Percentiles rank a stretch among this genome's conserved stretches.
phyloP scores from a whole-genome alignment of 1,140 invertebrate species.

The Drosophila mauritiana region DNA sequence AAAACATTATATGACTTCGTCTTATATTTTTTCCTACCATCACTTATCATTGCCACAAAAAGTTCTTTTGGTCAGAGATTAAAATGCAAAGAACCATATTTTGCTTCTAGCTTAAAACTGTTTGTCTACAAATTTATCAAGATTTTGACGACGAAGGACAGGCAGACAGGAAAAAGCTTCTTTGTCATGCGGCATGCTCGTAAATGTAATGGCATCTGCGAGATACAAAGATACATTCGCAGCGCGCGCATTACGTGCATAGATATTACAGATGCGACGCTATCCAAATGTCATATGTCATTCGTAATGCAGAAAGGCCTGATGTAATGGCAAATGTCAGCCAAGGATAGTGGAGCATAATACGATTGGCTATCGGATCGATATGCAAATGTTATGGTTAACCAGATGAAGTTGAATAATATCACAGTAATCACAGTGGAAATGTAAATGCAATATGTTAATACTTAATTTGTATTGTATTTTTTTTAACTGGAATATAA shows the following conservation, averaged over 20 bases:
- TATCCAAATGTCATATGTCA: constrained; percentile 35
- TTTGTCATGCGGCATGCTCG: constrained; percentile 34
- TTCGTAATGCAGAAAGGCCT: constrained; percentile 22
- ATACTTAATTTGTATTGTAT: too few relatives aligned
- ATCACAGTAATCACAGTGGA: not conserved
- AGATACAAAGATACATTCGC: constrained; percentile 23
- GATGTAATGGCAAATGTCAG: constrained; percentile 37
- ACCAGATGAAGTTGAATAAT: not conserved
- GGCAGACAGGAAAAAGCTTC: constrained; percentile 26
- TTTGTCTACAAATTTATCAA: constrained; percentile 48
- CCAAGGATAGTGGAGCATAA: constrained; percentile 23
- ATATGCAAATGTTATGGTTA: constrained; percentile 11
- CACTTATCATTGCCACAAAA: too few relatives aligned
- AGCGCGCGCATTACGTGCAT: constrained; percentile 34
- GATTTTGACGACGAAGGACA: constrained; percentile 17
- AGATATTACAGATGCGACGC: constrained; percentile 41
- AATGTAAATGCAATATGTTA: too few relatives aligned
- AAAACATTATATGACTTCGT: too few relatives aligned
- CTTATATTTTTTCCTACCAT: too few relatives aligned
- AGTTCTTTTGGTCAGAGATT: constrained; percentile 26
- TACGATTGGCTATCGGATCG: constrained; percentile 4
- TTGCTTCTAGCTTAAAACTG: constrained; percentile 8
- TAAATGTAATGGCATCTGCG: constrained; percentile 42
- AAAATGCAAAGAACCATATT: constrained; percentile 1
- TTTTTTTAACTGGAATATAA: not conserved